Base-by-base conservation (phyloP, 2,888 invertebrate genomes). In the Rhingia rostrata region DNA sequence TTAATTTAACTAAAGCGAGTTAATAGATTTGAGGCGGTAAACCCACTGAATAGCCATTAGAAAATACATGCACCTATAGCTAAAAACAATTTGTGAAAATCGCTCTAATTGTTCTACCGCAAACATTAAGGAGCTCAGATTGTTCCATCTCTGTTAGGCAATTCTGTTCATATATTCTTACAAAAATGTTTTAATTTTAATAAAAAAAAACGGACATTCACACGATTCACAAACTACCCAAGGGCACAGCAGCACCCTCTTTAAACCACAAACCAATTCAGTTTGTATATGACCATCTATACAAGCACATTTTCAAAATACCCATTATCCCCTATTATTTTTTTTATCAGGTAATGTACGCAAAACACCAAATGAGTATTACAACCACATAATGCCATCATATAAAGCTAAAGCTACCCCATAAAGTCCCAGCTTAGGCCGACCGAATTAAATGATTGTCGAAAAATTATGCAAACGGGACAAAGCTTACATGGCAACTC, bases 401-500 rank as follows among this genome's bases (percentile, higher is more conserved):
- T 58, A 73, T 64, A 53, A 64, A 72, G 77, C 64, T 39, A 54
- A 66, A 77, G 49, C 77, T 72, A 47, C 60, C 47, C 72, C 54
- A 72, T 77, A 77, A 82, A 78, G 35, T 54, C 72, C 53, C 51
- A 39, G 58, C 54, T 70, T 66, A 69, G 61, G 60, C 61, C 72
- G 63, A 79, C 73, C 78, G 61, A 79, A 79, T 83, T 79, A 79
- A 83, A 79, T 83, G 83, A 74, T 83, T 83, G 83, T 83, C 47
- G 63, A 51, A 79, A 78, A 83, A 83, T 78, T 79, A 78, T 79
- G 83, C 79, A 83, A 79, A 83, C 63, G 83, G 82, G 72, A 73
- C 72, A 56, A 58, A 63, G 37, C 47, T 60, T 64, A 56, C 64
- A 69, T 45, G 56, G 53, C 61, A 45, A 53, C 41, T 60, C 41